Evolutionary conservation across 2,113 vertebrate species (phyloP), one percentile per base, ranked within the genome.

Genomic region (Ceyx margarethae): DNA sequence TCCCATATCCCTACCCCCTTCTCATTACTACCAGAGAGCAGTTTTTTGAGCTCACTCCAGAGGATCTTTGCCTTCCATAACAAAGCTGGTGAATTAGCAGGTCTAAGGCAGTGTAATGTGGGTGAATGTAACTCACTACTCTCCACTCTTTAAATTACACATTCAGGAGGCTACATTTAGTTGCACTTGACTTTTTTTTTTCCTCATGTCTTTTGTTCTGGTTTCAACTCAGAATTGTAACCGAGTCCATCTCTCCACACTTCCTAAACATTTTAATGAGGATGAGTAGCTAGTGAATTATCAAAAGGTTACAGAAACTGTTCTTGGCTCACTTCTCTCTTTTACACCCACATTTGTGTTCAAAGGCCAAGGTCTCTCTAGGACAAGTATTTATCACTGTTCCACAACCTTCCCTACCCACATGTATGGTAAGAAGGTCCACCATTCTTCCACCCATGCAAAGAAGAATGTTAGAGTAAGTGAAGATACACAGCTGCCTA

Each of bases 1-100:
- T 50, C n/a, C 31, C 0, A 0, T 10, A 69, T 23, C 4, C 15
- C 13, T n/a, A 42, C 9, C 18, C 31, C 54, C 28, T 54, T 35
- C n/a, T 28, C 20, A 14, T n/a, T 71, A 21, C 23, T 50, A 65
- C 13, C 26, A 84, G 31, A 45, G 8, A 40, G 10, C 6, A 83
- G 31, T 73, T 19, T 66, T 86, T 78, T 77, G 19, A 69, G 19
- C 13, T 33, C 62, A 21, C 16, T 90, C n/a, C 46, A 66, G 56
- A 86, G 9, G 9, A 87, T 33, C 56, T 67, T 74, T 58, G 28
- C 28, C 43, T 33, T 67, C 46, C n/a, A 9, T 31, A 67, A 69
- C 4, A 1, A 31, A 81, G 60, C 14, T 13, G 42, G 21, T 57
- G 77, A 71, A 75, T 58, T n/a, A 84, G 26, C 13, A 84, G 13